Base-by-base conservation (phyloP, 2,888 invertebrate genomes). In the Sylvicola fuscatus region DNA sequence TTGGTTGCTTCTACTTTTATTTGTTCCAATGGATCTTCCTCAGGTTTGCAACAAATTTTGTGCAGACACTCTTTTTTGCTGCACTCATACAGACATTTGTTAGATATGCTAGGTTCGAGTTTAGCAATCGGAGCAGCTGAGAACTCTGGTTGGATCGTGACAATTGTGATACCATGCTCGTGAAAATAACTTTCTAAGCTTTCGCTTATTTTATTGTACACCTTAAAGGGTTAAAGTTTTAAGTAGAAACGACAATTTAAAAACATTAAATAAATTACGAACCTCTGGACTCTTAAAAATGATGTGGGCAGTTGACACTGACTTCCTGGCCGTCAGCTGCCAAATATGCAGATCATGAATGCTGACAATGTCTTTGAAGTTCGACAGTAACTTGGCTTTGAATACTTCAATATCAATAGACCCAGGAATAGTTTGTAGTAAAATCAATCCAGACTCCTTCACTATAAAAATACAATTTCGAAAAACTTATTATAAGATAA, bases 351-450 rank as follows among this genome's bases (percentile, higher is more conserved):
- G 65, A 57, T 89, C 87, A 49, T 89, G 89, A 14, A 87, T 75
- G 47, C 72, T 77, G 1, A 72, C 60, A 37, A 81, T 72, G 40
- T 71, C 72, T 0, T 75, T 74, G 50, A 80, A 80, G 41, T 69
- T 67, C 37, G 62, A 56, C 1, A 70, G 51, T 29, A 86, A 51
- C 42, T 74, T 70, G 27, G 65, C 60, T 43, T 73, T 70, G 41
- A 86, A 63, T 7, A 65, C 64, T 42, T 72, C 68, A 31, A 84
- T 76, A 48, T 89, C 77, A 42, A 92, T 77, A 11, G 86, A 79
- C 45, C 76, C 81, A 0, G 93, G 92, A 39, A 92, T 89, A 2
- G 90, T 92, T 60, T 93, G 90, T 14, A 93, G 66, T 1, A 92
- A 65, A 47, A 92, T 86, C 37, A 84, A 58, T 3, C 86, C 80